These are phyloP conservation scores for Melipona quadrifasciata DNA, from an alignment of 1,140 invertebrate genomes.

Conservation along the genomic window DNA sequence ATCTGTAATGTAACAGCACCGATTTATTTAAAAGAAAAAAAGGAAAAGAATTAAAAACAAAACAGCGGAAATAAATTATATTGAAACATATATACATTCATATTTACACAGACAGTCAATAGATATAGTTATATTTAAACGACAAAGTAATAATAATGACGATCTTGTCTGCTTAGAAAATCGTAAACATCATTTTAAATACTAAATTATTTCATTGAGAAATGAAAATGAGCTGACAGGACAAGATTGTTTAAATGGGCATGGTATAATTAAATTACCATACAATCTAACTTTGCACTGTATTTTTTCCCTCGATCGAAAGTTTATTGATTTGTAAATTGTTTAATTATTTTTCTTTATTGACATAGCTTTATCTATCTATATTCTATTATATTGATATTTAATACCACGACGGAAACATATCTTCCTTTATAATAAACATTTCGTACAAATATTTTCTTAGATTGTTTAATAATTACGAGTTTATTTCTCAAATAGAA, in stretches of 20 bases:
- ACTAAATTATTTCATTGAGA: conserved; percentile 3
- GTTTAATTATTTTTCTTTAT: not conserved
- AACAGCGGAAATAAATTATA: conserved; percentile 30
- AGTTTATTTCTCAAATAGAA: not conserved
- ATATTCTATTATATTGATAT: not conserved
- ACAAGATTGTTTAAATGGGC: conserved; percentile 42
- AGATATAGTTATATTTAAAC: conserved; percentile 46
- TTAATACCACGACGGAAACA: not conserved
- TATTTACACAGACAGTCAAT: conserved; percentile 45
- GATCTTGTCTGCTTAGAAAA: conserved; percentile 35
- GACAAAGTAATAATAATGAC: conserved; percentile 5
- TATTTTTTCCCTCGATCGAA: conserved; percentile 46
- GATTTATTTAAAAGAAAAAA: conserved; percentile 15
- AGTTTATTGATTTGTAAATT: not conserved
- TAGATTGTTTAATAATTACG: not conserved
- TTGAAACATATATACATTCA: conserved; percentile 31
- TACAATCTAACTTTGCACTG: conserved; percentile 29
- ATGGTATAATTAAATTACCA: conserved; percentile 40
- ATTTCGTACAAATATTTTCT: not conserved
- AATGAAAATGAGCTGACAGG: not conserved
- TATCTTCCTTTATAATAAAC: not conserved
- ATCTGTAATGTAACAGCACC: conserved; percentile 40
- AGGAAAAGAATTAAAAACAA: not conserved
- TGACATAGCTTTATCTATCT: not conserved
- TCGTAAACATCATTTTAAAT: conserved; percentile 14